phyloP scores from a whole-genome alignment of 2,113 vertebrate species.

The Silurus meridionalis region DNA sequence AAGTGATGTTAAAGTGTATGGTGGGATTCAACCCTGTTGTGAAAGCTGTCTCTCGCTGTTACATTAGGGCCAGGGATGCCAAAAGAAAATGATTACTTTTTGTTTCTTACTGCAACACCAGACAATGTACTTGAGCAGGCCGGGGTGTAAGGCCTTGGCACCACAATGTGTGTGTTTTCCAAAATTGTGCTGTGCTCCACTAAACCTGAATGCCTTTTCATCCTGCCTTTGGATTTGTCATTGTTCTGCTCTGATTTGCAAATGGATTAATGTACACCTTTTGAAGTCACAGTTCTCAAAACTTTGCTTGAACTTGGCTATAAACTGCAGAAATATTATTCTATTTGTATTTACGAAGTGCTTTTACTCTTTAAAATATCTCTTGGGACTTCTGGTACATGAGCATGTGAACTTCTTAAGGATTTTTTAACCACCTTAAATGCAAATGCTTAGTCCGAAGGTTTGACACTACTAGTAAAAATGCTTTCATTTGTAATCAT shows the following conservation, averaged over 20 bases:
- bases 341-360: background rate
- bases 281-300: background rate
- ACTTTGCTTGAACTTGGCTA: background rate
- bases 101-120: background rate
- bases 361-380: background rate
- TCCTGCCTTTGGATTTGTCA: slow-evolving; percentile 22
- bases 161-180: background rate
- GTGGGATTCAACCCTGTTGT: background rate
- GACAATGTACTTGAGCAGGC: background rate
- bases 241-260: slow-evolving; percentile 32
- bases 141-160: background rate
- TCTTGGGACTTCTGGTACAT: background rate
- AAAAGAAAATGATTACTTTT: background rate
- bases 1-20: background rate
- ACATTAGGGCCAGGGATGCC: background rate
- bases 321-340: background rate
- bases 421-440: background rate
- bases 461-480: background rate
- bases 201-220: slow-evolving; percentile 1
- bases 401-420: background rate
- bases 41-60: background rate
- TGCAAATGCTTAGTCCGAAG: background rate
- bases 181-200: background rate
- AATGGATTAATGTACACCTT: background rate
- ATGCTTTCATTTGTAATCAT: background rate